These are phyloP conservation scores for Crocallis elinguaria DNA, from an alignment of 2,888 invertebrate species.

Conservation along the genomic window DNA sequence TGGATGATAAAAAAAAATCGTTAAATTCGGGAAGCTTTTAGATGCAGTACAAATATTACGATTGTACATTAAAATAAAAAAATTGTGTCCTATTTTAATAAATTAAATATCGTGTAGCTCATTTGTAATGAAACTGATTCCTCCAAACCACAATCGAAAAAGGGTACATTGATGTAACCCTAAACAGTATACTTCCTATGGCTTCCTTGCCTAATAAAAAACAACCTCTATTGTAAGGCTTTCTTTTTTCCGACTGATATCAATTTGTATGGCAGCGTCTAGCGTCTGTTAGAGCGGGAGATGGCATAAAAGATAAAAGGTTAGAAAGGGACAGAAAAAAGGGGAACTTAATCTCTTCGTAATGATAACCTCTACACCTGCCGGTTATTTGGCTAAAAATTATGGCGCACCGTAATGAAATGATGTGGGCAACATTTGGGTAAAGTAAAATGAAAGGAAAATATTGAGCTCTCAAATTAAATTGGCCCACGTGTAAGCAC, in stretches of 20 bases:
- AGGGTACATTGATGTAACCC: conserved; percentile 46
- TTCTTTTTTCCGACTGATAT: conserved; percentile 42
- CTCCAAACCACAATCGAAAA: conserved; percentile 44
- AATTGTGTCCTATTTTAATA: no score
- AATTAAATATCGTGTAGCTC: conserved; percentile 9
- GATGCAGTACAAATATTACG: no score
- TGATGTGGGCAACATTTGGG: conserved; percentile 36
- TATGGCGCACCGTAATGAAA: conserved; percentile 59
- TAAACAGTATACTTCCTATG: conserved; percentile 48
- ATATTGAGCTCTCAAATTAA: conserved; percentile 30
- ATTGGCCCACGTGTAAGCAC: conserved; percentile 22
- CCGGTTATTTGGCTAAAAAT: conserved; percentile 62
- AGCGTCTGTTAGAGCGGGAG: conserved; percentile 43
- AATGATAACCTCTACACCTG: conserved; percentile 77
- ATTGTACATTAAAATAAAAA: no score
- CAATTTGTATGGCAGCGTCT: conserved; percentile 43
- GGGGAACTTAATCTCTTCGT: conserved; percentile 69
- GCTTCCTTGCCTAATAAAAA: conserved; percentile 51
- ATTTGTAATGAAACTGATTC: conserved; percentile 35
- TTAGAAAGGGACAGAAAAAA: conserved; percentile 44
- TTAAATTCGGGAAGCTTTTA: no score
- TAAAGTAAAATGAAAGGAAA: conserved; percentile 31
- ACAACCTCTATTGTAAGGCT: conserved; percentile 30
- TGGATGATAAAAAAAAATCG: no score
- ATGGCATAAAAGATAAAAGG: conserved; percentile 25